These are phyloP conservation scores for Zygogramma bicolorata DNA, from an alignment of 2,888 invertebrate species.

Conservation along the genomic window DNA sequence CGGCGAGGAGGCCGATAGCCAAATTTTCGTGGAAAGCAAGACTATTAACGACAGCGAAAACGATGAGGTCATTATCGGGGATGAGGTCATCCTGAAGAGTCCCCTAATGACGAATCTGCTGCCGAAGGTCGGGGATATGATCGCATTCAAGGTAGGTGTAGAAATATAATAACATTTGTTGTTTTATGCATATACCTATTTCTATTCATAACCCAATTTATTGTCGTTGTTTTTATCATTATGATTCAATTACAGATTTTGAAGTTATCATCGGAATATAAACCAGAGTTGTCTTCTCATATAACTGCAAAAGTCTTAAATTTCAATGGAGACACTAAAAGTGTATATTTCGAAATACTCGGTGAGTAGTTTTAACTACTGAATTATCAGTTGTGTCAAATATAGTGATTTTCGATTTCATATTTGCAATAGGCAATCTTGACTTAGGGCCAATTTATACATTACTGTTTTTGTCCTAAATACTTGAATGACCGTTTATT, in stretches of 20 bases:
- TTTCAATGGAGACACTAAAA: conserved; percentile 12
- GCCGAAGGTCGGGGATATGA: conserved; percentile 32
- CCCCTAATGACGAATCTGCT: conserved; percentile 21
- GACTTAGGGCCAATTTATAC: no score
- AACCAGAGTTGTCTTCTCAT: conserved; percentile 31
- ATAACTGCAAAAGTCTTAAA: conserved; percentile 31
- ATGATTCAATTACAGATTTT: conserved; percentile 31
- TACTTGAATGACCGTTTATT: no score
- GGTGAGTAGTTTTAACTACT: conserved; percentile 38
- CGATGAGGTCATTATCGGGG: not conserved
- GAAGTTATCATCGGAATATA: conserved; percentile 33
- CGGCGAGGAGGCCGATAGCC: not conserved
- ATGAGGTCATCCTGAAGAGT: conserved; percentile 13
- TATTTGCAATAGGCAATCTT: no score
- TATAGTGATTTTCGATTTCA: not conserved
- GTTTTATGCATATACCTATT: no score
- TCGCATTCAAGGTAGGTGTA: conserved; percentile 33
- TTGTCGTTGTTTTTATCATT: no score
- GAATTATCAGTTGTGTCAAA: not conserved
- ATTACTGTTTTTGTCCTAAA: no score
- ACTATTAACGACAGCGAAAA: no score
- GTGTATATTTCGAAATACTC: conserved; percentile 31
- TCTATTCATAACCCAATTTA: no score
- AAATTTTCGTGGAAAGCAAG: not conserved
- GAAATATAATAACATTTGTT: no score